These are phyloP conservation scores for Limnodromus scolopaceus DNA, from an alignment of 2,797 vertebrate genomes.

Conservation along the genomic window DNA sequence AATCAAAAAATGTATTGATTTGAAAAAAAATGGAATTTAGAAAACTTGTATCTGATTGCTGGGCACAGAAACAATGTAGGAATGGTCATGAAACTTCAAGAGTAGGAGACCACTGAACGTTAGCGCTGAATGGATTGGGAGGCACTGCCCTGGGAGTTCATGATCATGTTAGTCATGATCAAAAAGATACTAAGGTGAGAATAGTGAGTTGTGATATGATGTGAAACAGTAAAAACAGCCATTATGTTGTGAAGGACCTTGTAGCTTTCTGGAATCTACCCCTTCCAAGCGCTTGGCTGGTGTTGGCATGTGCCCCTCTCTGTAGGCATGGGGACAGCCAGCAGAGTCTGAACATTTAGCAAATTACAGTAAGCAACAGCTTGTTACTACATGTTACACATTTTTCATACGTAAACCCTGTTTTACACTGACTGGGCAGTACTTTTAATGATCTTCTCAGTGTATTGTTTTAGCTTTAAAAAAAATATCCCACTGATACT, in stretches of 20 bases:
- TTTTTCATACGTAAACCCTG: not conserved
- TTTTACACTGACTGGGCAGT: not conserved
- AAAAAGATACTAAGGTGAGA: not conserved
- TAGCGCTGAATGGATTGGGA: not conserved
- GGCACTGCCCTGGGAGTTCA: not conserved
- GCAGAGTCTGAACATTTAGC: not conserved
- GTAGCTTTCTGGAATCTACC: not conserved
- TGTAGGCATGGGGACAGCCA: not conserved
- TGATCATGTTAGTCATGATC: not conserved
- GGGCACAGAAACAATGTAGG: not conserved
- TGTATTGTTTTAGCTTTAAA: not conserved
- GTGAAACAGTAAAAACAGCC: not conserved
- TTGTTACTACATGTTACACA: not conserved
- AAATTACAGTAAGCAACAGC: not conserved
- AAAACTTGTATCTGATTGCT: not conserved
- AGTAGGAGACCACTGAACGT: not conserved
- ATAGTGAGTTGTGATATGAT: not conserved
- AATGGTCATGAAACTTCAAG: not conserved
- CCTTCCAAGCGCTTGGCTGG: not conserved
- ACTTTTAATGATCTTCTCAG: not conserved
- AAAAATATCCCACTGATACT: not conserved
- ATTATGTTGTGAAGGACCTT: not conserved
- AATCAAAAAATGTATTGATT: not conserved
- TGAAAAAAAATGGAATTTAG: not conserved
- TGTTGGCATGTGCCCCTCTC: accelerated